Base-by-base conservation (phyloP, 2,797 vertebrate species). In the Clarias laeviceps region DNA sequence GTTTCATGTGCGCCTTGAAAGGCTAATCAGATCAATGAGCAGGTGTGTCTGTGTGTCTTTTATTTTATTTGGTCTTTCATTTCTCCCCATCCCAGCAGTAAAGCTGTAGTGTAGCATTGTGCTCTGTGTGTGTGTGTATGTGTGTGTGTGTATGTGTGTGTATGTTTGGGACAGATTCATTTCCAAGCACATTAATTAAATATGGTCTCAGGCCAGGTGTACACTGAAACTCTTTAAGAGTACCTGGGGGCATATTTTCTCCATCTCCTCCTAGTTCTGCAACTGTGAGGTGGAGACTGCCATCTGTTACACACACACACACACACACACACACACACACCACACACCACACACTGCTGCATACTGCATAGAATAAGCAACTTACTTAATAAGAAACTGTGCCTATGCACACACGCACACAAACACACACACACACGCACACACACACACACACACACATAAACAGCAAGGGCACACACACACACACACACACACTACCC, bases 181-280 rank as follows among this genome's bases (percentile, higher is more conserved):
- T 90, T 88, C 83, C 87, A 88, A 86, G 84, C 86, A 56, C 88
- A 90, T 91, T 89, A 92, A 92, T 90, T 90, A 90, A 92, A 92
- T 89, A 91, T 88, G 85, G 76, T 90, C 34, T 68, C 80, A 83
- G 86, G 87, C 90, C 89, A 90, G 88, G 91, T 90, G 89, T 89
- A 88, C 86, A 80, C 73, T 88, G 86, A 90, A 88, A 89, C 89
- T 87, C 85, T 88, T 90, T 89, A 90, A 87, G 86, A 90, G 87
- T 88, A 89, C 89, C 89, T 87, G 68, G 79, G 88, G 90, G 89
- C 87, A 88, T 87, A 86, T 88, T 87, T 85, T 80, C 88, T 83
- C 78, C 74, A 79, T 85, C 87, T 90, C 68, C 87, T 84, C 86
- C 86, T 85, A 64, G 76, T 82, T 61, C 80, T 86, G 86, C 87